Conservation (phyloP, 2,797 vertebrate species). For the Epinephelus coioides region DNA sequence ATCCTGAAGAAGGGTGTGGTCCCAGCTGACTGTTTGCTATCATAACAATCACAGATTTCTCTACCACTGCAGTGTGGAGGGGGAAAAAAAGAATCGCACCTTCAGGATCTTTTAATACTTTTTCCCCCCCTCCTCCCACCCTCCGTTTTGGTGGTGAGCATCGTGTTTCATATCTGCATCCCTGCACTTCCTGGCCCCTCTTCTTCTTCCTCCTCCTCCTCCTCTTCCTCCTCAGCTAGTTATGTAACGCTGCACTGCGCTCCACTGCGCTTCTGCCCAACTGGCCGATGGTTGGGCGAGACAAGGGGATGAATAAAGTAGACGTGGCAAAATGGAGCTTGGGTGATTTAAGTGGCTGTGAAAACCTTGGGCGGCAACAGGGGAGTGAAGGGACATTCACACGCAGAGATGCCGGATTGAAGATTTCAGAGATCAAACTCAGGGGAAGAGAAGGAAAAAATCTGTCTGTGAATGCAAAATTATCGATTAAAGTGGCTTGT, state of each 20-base stretch:
- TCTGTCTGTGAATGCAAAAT: constrained; percentile 9
- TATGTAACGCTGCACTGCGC: constrained; percentile 81
- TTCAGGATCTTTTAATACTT: constrained; percentile 48
- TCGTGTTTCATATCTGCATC: constrained; percentile 74
- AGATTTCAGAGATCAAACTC: constrained; percentile 42
- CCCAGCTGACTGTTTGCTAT: constrained; percentile 26
- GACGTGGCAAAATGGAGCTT: constrained; percentile 74
- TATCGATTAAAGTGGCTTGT: constrained; percentile 20
- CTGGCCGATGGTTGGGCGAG: constrained; percentile 63
- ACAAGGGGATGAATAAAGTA: constrained; percentile 73
- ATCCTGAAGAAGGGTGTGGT: constrained; percentile 66
- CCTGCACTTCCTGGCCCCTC: constrained; percentile 61
- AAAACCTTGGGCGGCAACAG: constrained; percentile 64
- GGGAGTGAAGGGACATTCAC: constrained; percentile 36
- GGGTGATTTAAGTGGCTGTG: constrained; percentile 71
- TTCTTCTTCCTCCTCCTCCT: constrained; percentile 63
- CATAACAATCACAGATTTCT: constrained; percentile 50
- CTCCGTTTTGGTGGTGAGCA: constrained; percentile 45
- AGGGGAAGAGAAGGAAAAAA: constrained; percentile 15
- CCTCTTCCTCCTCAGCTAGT: constrained; percentile 61
- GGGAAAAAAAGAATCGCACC: constrained; percentile 30
- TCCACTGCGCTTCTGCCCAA: constrained; percentile 71
- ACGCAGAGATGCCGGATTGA: constrained; percentile 14
- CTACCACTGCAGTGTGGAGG: constrained; percentile 51
- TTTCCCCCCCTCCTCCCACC: constrained; percentile 1